Base-by-base conservation (phyloP, 2,888 invertebrate genomes). In the Conistra vaccinii region DNA sequence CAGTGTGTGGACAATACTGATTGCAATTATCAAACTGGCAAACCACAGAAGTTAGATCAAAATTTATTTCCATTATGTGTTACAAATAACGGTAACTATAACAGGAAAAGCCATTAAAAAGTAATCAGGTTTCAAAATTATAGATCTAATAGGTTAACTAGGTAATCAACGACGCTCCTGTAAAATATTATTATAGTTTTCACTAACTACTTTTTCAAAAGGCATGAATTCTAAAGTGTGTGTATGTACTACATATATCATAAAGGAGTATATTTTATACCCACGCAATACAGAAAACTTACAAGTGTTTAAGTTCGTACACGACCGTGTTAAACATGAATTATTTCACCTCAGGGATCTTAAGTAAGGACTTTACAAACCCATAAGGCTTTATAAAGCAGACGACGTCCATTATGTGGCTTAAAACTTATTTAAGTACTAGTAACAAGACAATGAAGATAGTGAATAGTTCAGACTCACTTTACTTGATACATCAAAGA, bases 291-390 rank as follows among this genome's bases (percentile, higher is more conserved):
- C 23, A 68, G 71, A 9, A 57, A 74, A 55, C 26, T 55, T 55
- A 32, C 35, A 70, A 78, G 55, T 53, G 57, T 32, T 48, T 39
- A 78, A 78, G 72, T 82, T 70, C 26, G 26, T 60, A 65, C 26
- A 29, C 55, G 62, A 63, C 62, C 26, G 39, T 42, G 45, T 45
- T 79, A 55, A 55, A 42, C 60, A 55, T 57, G 35, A 68, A 68
- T 67, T 66, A 73, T 61, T 48, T 32, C 60, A 32, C 71, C 42
- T 39, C 35, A 29, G 58, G 67, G 51, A 26, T 26, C 78, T 48
- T 58, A 70, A 53, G 39, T 45, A 20, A 1, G 9, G 29, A 62
- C 35, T 51, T 71, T 39, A 65, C 58, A 26, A 29, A 26, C 2
- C 57, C 55, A 51, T 62, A 45, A 68, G 9, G 23, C 45, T 51